Conservation (phyloP, 2,113 vertebrate species). For the Gadus macrocephalus region DNA sequence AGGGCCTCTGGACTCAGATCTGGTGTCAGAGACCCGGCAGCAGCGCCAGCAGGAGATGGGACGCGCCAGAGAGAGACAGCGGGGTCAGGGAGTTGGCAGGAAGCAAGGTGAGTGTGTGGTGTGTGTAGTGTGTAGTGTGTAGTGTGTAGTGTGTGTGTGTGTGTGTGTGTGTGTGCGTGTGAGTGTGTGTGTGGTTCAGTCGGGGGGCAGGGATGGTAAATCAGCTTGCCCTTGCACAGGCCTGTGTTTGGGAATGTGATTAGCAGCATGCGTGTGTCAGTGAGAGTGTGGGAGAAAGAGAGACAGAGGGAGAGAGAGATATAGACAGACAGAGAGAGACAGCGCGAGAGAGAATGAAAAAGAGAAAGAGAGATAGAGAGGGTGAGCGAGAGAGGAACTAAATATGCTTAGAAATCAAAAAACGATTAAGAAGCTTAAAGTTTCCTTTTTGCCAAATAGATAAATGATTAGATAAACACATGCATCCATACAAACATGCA, state of each 20-base stretch:
- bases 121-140: neutral
- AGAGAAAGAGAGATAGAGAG: neutral
- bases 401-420: neutral
- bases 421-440: no score
- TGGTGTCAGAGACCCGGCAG: slow-evolving; percentile 39
- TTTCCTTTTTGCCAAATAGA: no score
- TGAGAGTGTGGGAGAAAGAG: slow-evolving; percentile 25
- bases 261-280: slow-evolving; percentile 43
- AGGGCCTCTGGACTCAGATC: slow-evolving; percentile 15
- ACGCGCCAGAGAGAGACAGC: slow-evolving; percentile 34
- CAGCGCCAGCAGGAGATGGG: slow-evolving; percentile 36
- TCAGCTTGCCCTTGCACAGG: slow-evolving; percentile 50
- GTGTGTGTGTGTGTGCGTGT: neutral
- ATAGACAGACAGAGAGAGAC: neutral
- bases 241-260: slow-evolving; percentile 22
- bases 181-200: slow-evolving; percentile 10
- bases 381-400: neutral
- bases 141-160: slow-evolving; percentile 8
- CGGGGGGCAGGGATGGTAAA: neutral
- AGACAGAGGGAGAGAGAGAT: slow-evolving; percentile 2
- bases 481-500: no score
- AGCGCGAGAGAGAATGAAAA: neutral
- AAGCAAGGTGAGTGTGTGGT: slow-evolving; percentile 17
- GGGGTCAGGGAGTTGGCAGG: slow-evolving; percentile 41
- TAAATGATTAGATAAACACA: no score